Evolutionary conservation across 2,113 vertebrate genomes (phyloP).

Genomic region (Dinomys branickii): DNA sequence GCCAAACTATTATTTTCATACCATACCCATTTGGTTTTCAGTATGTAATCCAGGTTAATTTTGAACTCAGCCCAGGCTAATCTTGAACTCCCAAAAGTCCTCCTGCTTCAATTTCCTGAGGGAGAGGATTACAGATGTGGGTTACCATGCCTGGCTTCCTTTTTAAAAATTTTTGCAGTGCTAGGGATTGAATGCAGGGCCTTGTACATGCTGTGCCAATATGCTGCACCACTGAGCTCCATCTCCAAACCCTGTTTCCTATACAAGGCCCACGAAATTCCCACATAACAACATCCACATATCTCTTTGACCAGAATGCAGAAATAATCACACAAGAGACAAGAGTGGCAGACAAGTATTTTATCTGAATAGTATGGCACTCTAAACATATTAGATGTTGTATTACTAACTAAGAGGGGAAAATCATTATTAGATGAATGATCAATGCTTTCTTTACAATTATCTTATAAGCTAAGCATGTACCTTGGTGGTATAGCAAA

Average conservation of each 20-base stretch:
- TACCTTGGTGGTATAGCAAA: neutral
- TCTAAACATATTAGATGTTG: neutral
- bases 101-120: neutral
- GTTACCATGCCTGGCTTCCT: neutral
- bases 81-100: neutral
- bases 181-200: neutral
- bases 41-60: neutral
- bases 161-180: neutral
- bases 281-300: neutral
- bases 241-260: neutral
- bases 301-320: neutral
- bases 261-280: neutral
- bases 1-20: neutral
- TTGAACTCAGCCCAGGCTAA: neutral
- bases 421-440: neutral
- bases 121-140: neutral
- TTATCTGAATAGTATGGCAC: neutral
- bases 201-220: neutral
- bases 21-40: neutral
- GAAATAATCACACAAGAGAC: neutral
- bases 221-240: neutral
- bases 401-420: neutral
- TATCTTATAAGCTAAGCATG: neutral
- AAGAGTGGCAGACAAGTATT: neutral
- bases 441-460: neutral